Percentiles rank a stretch among this genome's conserved stretches.
Conservation (phyloP, 2,113 vertebrate species). For the Phalacrocorax brasilianus region DNA sequence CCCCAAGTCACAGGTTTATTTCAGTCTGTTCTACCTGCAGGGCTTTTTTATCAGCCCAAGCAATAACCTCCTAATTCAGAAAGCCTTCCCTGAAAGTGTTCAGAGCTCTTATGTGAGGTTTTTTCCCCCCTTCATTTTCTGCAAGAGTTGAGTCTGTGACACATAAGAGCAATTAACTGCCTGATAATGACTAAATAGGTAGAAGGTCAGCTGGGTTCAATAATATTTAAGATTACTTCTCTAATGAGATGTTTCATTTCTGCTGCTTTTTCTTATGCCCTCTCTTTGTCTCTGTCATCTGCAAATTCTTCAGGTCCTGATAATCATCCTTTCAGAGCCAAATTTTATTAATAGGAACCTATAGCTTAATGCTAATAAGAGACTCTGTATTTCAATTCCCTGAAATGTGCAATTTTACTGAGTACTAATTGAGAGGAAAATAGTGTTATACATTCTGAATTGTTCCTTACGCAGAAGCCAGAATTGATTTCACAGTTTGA, state of each 20-base stretch:
- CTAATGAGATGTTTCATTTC: constrained; percentile 6
- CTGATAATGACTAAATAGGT: neutral
- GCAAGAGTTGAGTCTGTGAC: neutral
- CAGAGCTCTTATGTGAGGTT: neutral
- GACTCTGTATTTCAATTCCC: neutral
- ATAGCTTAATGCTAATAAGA: neutral
- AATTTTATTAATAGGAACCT: neutral
- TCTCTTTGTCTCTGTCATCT: neutral
- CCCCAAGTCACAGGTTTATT: neutral
- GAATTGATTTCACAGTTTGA: neutral
- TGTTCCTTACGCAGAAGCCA: neutral
- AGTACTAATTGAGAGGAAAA: neutral
- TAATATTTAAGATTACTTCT: neutral
- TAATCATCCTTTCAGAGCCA: neutral
- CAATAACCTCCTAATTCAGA: neutral
- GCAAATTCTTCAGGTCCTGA: neutral
- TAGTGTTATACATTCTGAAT: neutral
- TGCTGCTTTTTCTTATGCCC: neutral
- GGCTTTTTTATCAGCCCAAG: neutral
- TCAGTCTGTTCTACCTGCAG: neutral
- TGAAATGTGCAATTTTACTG: neutral
- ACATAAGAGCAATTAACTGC: neutral
- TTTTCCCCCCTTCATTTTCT: neutral
- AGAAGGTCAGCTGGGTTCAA: neutral
- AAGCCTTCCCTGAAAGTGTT: neutral